Conservation (phyloP, 2,888 invertebrate genomes). For the Esperia sulphurella region DNA sequence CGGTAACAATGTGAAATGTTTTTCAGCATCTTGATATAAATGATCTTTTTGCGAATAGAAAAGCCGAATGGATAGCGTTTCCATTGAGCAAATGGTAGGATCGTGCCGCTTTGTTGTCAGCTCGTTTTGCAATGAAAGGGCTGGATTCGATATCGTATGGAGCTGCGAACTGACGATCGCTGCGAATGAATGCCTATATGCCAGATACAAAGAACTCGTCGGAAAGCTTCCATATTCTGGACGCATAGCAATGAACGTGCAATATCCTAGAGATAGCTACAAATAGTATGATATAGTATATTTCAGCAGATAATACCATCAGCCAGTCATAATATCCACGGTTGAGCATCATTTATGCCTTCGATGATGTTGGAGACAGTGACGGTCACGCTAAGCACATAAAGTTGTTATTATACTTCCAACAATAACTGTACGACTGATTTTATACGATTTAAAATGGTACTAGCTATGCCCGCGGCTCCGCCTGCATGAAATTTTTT, state of each 20-base stretch:
- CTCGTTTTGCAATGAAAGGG: slow-evolving; percentile 50
- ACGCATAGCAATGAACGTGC: slow-evolving; percentile 14
- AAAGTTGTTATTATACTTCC: too few species aligned
- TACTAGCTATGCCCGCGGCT: too few species aligned
- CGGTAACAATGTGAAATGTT: background rate
- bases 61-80: slow-evolving; percentile 52
- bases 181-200: slow-evolving; percentile 42
- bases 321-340: too few species aligned
- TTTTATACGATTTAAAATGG: too few species aligned
- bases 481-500: too few species aligned
- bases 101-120: slow-evolving; percentile 55
- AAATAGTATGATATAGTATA: too few species aligned
- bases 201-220: slow-evolving; percentile 48
- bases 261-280: background rate
- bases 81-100: slow-evolving; percentile 47
- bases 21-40: slow-evolving; percentile 18
- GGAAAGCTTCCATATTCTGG: slow-evolving; percentile 29
- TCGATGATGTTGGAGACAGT: too few species aligned
- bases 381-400: too few species aligned
- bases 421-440: too few species aligned
- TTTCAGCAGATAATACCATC: too few species aligned
- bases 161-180: slow-evolving; percentile 49
- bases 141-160: slow-evolving; percentile 52
- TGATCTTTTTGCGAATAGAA: slow-evolving; percentile 37
- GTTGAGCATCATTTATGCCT: too few species aligned